These are phyloP conservation scores for Philereme vetulata DNA, from an alignment of 2,888 invertebrate species.

Conservation along the genomic window DNA sequence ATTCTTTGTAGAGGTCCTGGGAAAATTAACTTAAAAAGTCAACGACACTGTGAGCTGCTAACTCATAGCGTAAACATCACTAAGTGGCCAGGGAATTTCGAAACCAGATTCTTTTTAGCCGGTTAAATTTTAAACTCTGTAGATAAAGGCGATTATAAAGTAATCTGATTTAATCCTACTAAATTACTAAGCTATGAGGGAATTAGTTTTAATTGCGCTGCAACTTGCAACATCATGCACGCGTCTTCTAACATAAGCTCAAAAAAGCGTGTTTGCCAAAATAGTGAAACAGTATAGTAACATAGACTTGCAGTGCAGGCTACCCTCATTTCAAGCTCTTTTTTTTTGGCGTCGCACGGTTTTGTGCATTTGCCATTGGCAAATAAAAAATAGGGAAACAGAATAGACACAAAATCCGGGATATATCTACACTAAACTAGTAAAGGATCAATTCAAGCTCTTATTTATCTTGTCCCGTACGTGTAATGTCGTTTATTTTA, in stretches of 20 bases:
- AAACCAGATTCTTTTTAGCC: conserved; percentile 45
- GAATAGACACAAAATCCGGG: no score
- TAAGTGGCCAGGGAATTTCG: conserved; percentile 40
- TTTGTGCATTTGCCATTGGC: no score
- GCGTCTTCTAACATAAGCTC: neutral
- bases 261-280: neutral
- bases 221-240: conserved; percentile 1
- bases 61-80: conserved; percentile 51
- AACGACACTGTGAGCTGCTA: conserved; percentile 47
- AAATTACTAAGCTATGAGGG: conserved; percentile 23
- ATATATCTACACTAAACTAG: no score
- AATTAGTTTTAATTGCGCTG: conserved; percentile 19
- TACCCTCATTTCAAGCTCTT: no score
- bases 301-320: no score
- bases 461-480: no score
- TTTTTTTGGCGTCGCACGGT: no score
- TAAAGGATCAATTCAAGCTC: no score
- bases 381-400: no score
- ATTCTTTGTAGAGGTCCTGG: conserved; percentile 51
- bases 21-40: conserved; percentile 47
- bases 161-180: conserved; percentile 47
- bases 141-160: conserved; percentile 52
- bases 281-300: no score
- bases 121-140: conserved; percentile 33
- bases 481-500: no score